Evolutionary conservation across 1,140 invertebrate genomes (phyloP), one percentile per base, ranked within the genome.

Genomic region (Drosophila neocordata): DNA sequence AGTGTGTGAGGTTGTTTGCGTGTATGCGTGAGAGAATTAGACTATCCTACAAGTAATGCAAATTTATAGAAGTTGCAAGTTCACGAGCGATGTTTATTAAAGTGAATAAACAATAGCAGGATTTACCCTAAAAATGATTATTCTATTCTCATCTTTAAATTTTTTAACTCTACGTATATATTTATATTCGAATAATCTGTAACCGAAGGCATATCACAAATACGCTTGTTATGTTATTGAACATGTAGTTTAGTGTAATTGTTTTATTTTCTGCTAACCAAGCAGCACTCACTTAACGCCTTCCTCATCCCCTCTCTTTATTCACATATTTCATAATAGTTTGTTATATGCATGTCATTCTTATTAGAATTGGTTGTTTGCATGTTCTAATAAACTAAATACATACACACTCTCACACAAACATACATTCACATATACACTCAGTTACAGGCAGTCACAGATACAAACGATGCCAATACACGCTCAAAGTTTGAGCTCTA

Each of bases 311-410:
- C 13, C 6, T 11, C 4, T 13, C 27, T 4, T 11, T 27, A 55
- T 15, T 13, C 22, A 6, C 41, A 48, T 22, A 82, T 87, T 88
- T 88, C 82, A 76, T 82, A 88, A 88, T 82, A 79, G 37, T 70
- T 74, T 61, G 62, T 37, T 72, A 69, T 65, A 69, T 65, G 77
- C 73, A 62, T 85, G 82, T 78, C 74, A 75, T 63, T 87, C 67
- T 63, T 87, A 87, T 75, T 82, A 74, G 63, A 87, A 85, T 65
- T 72, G 78, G 59, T 87, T 88, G 77, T 88, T 85, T 85, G 82
- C 82, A 87, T 85, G 81, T 87, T 78, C 78, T 87, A 85, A 85
- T 78, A 82, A 85, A 76, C 72, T 59, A 59, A 55, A 76, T 22
- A 69, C 65, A 63, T 35, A 69, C 9, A 67, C 38, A 27, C 80